Base-by-base conservation (phyloP, 2,888 invertebrate genomes). In the Aspidiotus rigidus region DNA sequence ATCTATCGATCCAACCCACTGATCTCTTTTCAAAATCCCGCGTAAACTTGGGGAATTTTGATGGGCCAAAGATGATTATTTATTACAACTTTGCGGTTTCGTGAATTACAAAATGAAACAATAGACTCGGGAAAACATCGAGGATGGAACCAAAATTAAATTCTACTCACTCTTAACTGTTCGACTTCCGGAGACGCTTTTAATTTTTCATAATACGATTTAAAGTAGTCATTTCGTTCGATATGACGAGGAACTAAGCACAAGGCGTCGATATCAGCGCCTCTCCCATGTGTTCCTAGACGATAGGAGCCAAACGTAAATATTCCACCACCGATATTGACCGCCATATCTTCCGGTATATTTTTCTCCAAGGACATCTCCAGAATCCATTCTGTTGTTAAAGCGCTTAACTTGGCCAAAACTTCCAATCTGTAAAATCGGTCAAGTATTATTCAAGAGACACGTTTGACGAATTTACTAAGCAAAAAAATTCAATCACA, bases 231-330 rank as follows among this genome's bases (percentile, higher is more conserved):
- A 1, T 83, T 80, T 67, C 99, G 83, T 76, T 91, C 89, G 72
- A 99, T 91, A 79, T 99, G 98, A 55, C 96, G 83, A 11, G 99
- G 99, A 40, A 93, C 97, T 28, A 99, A 97, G 80, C 97, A 97
- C 40, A 99, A 79, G 0, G 98, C 97, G 82, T 99, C 99, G 75
- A 99, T 99, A 83, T 99, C 99, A 72, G 98, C 98, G 49, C 98
- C 98, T 79, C 91, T 88, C 75, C 94, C 94, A 78, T 97, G 97
- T 8, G 98, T 98, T 75, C 99, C 91, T 74, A 91, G 83, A 73
- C 93, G 83, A 78, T 98, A 99, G 69, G 98, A 98, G 60, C 99
- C 99, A 79, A 99, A 99, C n/a, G 98, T 99, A 77, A 94, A 99
- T 72, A 99, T 94, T 81, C 97, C 97, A 6, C 99, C 99, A 28